Base-by-base conservation (phyloP, 2,113 vertebrate genomes). In the Chaetorhynchus papuensis region DNA sequence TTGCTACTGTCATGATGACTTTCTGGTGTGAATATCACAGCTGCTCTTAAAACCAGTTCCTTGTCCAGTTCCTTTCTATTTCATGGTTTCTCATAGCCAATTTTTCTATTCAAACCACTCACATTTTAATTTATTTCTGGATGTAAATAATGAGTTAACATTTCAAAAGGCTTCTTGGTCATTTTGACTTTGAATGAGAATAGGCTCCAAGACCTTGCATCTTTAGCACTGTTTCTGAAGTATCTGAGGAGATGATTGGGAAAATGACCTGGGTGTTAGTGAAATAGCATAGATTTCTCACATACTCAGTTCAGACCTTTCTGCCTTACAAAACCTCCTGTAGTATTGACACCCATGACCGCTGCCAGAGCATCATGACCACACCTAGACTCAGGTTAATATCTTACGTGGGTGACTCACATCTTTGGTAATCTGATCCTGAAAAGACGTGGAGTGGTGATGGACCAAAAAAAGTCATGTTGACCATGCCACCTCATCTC, bases 71-170 rank as follows among this genome's bases (percentile, higher is more conserved):
- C 10, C 27, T 77, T 81, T 20, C 39, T 69, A 10, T 39, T 68
- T 87, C 4, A 24, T 64, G 44, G 20, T 37, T 63, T 80, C 26
- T 83, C 13, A 28, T 1, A 96, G 53, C 54, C 74, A 92, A 33
- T 63, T 78, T 61, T 66, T 89, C 79, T 91, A 33, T 87, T 96
- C 42, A 91, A 85, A 93, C 82, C 69, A 84, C 68, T n/a, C 27
- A 2, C 53, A 52, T 91, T 76, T 78, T 21, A 59, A 3, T 52
- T 41, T 60, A 69, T 47, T 96, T 97, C 57, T 83, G 57, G 56
- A 57, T 53, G 76, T 97, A 95, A 95, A 88, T 92, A 1, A 72
- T 53, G 35, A 93, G 16, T 70, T 87, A 82, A 72, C 49, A n/a
- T 61, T 82, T 82, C 11, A 30, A 49, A 61, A 84, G 56, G 4